Percentiles rank a stretch among this genome's conserved stretches.
These are phyloP conservation scores for Kryptolebias ocellatus DNA, from an alignment of 2,797 vertebrate genomes.

Conservation along the genomic window DNA sequence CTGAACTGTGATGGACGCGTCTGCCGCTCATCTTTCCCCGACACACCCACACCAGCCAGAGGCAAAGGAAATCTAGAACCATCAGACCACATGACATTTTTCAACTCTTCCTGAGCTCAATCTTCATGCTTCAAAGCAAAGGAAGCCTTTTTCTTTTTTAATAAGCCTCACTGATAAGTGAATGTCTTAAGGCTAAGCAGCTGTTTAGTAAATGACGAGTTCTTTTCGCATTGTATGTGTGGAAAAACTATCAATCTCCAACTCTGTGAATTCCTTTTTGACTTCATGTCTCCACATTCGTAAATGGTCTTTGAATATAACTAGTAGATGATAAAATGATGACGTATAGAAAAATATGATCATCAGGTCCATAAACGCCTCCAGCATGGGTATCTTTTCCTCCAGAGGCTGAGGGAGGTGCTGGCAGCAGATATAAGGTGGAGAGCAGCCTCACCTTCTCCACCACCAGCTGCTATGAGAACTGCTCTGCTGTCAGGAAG, in stretches of 20 bases:
- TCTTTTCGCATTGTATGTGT: neutral
- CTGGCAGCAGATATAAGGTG: too few relatives aligned
- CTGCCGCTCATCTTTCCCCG: neutral
- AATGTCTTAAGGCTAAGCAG: slow-evolving; percentile 8
- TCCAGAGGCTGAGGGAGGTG: too few relatives aligned
- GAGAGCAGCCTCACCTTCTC: too few relatives aligned
- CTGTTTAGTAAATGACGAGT: neutral
- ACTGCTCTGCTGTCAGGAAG: too few relatives aligned
- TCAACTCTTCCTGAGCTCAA: neutral
- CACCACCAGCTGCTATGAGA: too few relatives aligned
- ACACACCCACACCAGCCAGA: neutral
- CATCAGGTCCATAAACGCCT: too few relatives aligned
- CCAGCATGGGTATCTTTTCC: too few relatives aligned
- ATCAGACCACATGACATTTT: slow-evolving; percentile 11
- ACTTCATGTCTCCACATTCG: neutral
- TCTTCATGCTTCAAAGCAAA: neutral
- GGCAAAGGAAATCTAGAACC: neutral
- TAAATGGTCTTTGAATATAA: too few relatives aligned
- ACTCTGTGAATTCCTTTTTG: neutral
- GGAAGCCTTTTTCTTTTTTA: neutral
- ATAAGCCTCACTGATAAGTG: neutral
- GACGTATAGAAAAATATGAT: too few relatives aligned
- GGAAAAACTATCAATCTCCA: neutral
- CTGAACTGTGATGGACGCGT: neutral
- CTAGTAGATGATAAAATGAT: too few relatives aligned